phyloP scores from a whole-genome alignment of 2,888 invertebrate species.

The Onchidella celtica region DNA sequence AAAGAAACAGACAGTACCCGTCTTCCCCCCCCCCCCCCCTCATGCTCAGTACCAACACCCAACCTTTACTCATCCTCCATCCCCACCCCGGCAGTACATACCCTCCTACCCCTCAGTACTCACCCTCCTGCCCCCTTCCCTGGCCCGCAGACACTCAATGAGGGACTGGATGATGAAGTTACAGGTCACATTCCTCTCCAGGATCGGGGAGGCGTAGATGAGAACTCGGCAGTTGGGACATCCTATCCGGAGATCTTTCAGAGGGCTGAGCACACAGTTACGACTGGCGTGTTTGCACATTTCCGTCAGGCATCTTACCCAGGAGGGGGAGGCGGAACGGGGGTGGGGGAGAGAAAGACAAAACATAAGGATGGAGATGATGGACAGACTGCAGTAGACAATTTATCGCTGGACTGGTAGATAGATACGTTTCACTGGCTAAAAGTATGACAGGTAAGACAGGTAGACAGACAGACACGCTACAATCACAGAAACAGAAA shows the following conservation, averaged over 20 bases:
- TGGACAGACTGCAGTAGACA: background rate
- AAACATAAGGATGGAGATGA: background rate
- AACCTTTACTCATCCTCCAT: no score
- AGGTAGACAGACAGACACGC: no score
- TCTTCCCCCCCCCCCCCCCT: no score
- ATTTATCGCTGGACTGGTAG: background rate
- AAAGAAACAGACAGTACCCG: no score
- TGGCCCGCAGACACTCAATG: constrained; percentile 51
- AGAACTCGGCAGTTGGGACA: constrained; percentile 59
- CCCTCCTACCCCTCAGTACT: no score
- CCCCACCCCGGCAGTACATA: no score
- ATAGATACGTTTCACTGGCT: no score
- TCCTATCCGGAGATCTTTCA: constrained; percentile 51
- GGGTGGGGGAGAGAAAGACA: no score
- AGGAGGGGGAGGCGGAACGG: background rate
- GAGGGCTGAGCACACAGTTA: constrained; percentile 32
- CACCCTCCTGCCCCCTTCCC: constrained; percentile 28
- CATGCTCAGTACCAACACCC: no score
- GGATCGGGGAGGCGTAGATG: constrained; percentile 52
- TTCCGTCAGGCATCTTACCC: constrained; percentile 55
- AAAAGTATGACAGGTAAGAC: no score
- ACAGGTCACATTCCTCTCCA: constrained; percentile 54
- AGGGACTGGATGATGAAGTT: constrained; percentile 60
- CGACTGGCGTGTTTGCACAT: constrained; percentile 53
- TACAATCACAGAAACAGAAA: no score